Base-by-base conservation (phyloP, 2,888 invertebrate species). In the Aleiodes alternator region DNA sequence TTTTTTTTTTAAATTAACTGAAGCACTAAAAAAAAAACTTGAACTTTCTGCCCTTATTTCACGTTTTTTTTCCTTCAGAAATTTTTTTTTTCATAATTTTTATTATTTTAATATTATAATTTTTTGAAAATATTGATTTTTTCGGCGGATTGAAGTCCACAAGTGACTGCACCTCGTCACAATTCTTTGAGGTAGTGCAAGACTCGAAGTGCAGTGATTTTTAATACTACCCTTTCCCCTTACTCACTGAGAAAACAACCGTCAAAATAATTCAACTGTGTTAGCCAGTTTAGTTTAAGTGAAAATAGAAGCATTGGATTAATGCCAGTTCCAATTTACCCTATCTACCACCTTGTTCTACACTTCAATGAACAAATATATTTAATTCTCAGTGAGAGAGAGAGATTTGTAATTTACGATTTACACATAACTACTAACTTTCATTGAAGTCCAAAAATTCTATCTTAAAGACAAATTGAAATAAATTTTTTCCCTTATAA, bases 301-400 rank as follows among this genome's bases (percentile, higher is more conserved):
- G 83, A 85, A 87, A 87, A 87, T 87, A 86, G 87, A 84, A 85
- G 80, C 79, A 75, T 80, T 86, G 87, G 85, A 84, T 34, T 29
- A 43, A 14, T 14, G 85, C 87, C 87, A 87, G 84, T 82, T 80
- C 79, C 11, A 75, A 77, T 81, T 81, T 76, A 68, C 61, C 51
- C 72, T 72, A 53, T 61, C 34, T 50, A n/a, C 23, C 50, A 16
- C 23, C 43, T 61, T 43, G 61, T 61, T 38, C 43, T 14, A 61
- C 38, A 38, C 16, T 38, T 61, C 16, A 14, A 61, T 61, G 38
- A 12, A 61, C 9, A n/a, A 61, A 43, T 43, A 43, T 61, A 7
- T 61, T 23, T 61, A 14, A 43, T 43, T 61, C 8, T 43, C 5
- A 1, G 6, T 3, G 23, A 23, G 23, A 23, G 23, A 23, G 23